These are phyloP conservation scores for Oscheius sp. DNA, from an alignment of 2,888 invertebrate genomes.

Conservation along the genomic window DNA sequence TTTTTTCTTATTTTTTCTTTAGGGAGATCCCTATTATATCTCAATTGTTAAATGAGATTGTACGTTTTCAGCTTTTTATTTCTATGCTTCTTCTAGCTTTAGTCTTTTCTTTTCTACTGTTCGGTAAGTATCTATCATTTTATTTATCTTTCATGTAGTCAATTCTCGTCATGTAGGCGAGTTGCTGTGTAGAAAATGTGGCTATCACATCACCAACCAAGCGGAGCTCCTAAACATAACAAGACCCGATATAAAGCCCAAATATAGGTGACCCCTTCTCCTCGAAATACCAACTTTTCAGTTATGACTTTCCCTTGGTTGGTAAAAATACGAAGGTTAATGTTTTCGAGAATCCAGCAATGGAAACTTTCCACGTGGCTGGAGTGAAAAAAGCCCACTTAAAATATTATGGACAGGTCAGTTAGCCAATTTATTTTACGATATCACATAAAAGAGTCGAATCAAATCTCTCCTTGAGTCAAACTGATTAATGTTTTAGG, in stretches of 20 bases:
- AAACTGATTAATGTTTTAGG: constrained; percentile 31
- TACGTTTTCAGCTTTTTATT: not conserved
- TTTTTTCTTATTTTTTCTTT: too few species aligned
- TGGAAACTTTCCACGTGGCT: constrained; percentile 45
- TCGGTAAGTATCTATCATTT: too few species aligned
- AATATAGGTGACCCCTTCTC: constrained; percentile 32
- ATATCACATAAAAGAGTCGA: not conserved
- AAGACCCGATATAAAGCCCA: constrained; percentile 25
- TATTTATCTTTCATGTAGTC: constrained; percentile 1
- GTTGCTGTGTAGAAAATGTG: constrained; percentile 46
- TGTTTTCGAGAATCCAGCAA: constrained; percentile 48
- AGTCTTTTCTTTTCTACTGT: not conserved
- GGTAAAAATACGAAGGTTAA: constrained; percentile 46
- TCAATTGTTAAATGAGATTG: not conserved
- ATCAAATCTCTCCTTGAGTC: not conserved
- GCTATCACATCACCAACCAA: constrained; percentile 39
- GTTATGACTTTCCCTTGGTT: constrained; percentile 45
- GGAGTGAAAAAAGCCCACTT: constrained; percentile 43
- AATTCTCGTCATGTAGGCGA: constrained; percentile 39
- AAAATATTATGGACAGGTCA: constrained; percentile 39
- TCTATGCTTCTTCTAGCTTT: not conserved
- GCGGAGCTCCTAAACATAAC: constrained; percentile 46
- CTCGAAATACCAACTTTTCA: not conserved
- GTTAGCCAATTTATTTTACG: not conserved
- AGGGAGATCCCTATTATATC: not conserved